phyloP scores from a whole-genome alignment of 2,113 vertebrate species.

The Arenaria interpres region DNA sequence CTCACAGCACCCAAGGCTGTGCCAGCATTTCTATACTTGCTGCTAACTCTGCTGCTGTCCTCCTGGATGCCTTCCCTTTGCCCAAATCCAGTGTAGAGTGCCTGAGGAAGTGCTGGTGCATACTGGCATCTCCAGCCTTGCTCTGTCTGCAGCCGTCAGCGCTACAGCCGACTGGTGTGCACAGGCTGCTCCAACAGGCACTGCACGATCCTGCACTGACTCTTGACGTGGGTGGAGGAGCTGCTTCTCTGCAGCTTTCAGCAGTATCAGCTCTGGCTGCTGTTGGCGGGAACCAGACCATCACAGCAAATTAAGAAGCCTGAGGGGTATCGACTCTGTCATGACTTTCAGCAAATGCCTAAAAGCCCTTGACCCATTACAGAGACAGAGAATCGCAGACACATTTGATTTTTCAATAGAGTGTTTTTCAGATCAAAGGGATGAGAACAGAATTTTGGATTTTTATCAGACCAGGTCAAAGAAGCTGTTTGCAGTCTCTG shows the following conservation, averaged over 20 bases:
- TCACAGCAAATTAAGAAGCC: not conserved
- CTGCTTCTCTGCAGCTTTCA: not conserved
- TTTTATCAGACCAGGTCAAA: not conserved
- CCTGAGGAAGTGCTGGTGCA: not conserved
- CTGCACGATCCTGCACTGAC: not conserved
- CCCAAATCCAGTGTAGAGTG: not conserved
- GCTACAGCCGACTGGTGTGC: rapidly evolving
- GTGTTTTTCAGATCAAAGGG: not conserved
- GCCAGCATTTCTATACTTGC: not conserved
- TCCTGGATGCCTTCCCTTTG: not conserved
- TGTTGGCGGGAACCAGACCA: not conserved
- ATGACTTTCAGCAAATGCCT: not conserved
- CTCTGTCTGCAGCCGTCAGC: not conserved
- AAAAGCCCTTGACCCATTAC: not conserved
- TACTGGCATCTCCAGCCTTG: not conserved
- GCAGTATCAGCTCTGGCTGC: not conserved
- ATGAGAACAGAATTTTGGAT: not conserved
- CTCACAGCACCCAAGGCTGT: not conserved
- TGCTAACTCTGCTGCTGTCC: not conserved
- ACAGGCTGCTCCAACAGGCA: not conserved
- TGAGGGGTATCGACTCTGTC: not conserved
- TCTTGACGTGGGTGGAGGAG: not conserved
- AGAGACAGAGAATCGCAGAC: not conserved
- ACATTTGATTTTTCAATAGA: not conserved
- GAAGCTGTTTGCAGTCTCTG: not conserved